phyloP scores from a whole-genome alignment of 1,140 invertebrate genomes.

The Drosophila malerkotliana region DNA sequence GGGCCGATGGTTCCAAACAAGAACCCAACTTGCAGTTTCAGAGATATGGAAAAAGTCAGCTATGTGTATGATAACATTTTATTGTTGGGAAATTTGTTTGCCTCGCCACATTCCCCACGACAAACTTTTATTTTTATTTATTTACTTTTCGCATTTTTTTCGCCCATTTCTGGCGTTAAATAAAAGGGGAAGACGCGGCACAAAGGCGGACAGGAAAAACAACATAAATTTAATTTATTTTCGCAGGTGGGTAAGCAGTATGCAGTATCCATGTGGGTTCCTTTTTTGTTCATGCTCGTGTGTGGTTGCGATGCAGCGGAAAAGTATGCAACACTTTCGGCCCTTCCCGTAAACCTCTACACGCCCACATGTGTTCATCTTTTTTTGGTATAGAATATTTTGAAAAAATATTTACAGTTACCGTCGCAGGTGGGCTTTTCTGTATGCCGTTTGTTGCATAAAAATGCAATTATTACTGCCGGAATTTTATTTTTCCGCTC shows the following conservation, averaged over 20 bases:
- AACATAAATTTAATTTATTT: constrained; percentile 81
- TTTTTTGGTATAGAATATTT: constrained; percentile 64
- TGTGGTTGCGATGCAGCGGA: constrained; percentile 30
- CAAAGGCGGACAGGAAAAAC: constrained; percentile 59
- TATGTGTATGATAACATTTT: constrained; percentile 70
- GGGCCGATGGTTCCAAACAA: constrained; percentile 5
- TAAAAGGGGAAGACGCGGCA: constrained; percentile 45
- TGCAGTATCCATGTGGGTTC: constrained; percentile 4
- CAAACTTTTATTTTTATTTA: constrained; percentile 50
- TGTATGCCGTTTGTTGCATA: constrained; percentile 55
- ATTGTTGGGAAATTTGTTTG: constrained; percentile 72
- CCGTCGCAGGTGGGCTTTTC: constrained; percentile 8
- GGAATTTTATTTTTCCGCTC: constrained; percentile 32
- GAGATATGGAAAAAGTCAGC: constrained; percentile 57
- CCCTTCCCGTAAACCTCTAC: constrained; percentile 18
- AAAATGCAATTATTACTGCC: constrained; percentile 74
- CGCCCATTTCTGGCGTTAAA: constrained; percentile 41
- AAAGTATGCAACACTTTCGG: constrained; percentile 48
- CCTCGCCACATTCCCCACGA: constrained; percentile 43
- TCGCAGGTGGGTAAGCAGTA: constrained; percentile 59
- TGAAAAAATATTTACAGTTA: constrained; percentile 69
- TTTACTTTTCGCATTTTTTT: constrained; percentile 37
- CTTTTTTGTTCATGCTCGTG: background rate
- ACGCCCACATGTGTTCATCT: constrained; percentile 7
- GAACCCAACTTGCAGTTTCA: constrained; percentile 18